phyloP scores from a whole-genome alignment of 1,140 invertebrate species.

The Hylyphantes graminicola region DNA sequence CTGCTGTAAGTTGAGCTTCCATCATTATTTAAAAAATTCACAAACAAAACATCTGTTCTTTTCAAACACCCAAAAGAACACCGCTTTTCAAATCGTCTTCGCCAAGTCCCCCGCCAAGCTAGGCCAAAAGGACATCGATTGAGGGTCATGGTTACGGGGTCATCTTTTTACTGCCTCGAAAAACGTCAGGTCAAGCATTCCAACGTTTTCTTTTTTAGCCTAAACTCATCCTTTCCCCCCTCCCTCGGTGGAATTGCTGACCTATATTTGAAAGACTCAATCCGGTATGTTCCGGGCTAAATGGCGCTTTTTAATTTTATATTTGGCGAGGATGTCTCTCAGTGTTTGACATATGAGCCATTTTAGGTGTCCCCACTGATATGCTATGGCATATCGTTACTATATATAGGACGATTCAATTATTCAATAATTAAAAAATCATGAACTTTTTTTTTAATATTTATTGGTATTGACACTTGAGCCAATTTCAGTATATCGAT shows the following conservation, averaged over 20 bases:
- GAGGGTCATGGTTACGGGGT: slow-evolving; percentile 56
- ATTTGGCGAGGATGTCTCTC: slow-evolving; percentile 6
- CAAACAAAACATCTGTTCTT: neutral
- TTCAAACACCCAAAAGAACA: neutral
- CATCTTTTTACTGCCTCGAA: slow-evolving; percentile 31
- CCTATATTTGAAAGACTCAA: slow-evolving; percentile 24
- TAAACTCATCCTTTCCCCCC: slow-evolving; percentile 23
- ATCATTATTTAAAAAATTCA: no score
- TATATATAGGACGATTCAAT: no score
- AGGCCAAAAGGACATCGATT: slow-evolving; percentile 59
- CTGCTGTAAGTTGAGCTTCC: no score
- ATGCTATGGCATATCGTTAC: no score
- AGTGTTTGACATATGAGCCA: no score
- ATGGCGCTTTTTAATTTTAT: slow-evolving; percentile 1
- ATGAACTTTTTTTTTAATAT: no score
- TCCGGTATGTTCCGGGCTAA: slow-evolving; percentile 14
- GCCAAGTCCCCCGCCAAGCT: slow-evolving; percentile 8
- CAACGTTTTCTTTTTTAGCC: neutral
- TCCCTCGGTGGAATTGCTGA: slow-evolving; percentile 16
- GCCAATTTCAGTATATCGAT: no score
- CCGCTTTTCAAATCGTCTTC: neutral
- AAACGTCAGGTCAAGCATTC: slow-evolving; percentile 43
- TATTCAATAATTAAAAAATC: no score
- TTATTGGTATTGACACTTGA: no score
- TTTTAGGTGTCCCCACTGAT: no score